Evolutionary conservation across 2,888 invertebrate species (phyloP).

Genomic region (Stenodema calcarata): DNA sequence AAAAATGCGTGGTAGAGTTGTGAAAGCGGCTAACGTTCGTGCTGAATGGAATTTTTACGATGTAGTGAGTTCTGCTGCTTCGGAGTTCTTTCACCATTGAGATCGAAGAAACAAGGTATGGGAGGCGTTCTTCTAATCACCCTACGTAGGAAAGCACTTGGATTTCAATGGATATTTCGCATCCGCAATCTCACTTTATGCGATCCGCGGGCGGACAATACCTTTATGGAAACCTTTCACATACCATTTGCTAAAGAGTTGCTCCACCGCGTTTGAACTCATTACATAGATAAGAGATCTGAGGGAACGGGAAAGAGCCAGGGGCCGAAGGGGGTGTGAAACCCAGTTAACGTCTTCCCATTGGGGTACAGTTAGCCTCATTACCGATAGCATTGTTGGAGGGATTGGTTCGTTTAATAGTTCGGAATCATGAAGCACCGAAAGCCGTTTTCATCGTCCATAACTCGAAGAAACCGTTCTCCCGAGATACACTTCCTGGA

Average conservation of each 20-base stretch:
- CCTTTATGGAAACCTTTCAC: neutral
- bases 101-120: neutral
- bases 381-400: slow-evolving; percentile 6
- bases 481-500: neutral
- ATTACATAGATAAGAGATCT: neutral
- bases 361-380: slow-evolving; percentile 23
- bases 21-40: too few relatives aligned
- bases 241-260: neutral
- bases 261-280: neutral
- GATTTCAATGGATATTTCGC: neutral
- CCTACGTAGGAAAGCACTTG: neutral
- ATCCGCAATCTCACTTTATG: neutral
- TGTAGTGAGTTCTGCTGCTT: too few relatives aligned
- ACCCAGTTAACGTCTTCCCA: slow-evolving; percentile 23
- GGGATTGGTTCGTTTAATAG: neutral
- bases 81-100: too few relatives aligned
- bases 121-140: neutral
- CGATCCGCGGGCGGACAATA: neutral
- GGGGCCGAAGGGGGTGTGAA: slow-evolving; percentile 11
- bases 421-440: neutral
- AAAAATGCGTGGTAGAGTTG: too few relatives aligned
- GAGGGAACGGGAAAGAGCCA: neutral
- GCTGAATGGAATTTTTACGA: too few relatives aligned
- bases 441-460: neutral
- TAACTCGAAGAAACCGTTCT: neutral